Base-by-base conservation (phyloP, 2,888 invertebrate genomes). In the Prosapia bicincta region DNA sequence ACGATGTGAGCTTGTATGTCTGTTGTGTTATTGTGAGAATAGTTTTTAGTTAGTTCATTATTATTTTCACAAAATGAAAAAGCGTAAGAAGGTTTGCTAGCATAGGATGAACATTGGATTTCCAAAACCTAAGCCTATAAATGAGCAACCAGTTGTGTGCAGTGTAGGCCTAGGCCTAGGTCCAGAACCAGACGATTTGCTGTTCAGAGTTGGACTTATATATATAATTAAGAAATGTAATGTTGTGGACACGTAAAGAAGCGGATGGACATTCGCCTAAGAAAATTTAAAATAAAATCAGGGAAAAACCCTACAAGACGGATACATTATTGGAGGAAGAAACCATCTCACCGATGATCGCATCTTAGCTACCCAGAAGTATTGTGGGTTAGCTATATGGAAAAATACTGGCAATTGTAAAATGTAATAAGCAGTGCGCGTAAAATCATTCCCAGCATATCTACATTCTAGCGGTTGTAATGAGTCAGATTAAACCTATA, bases 341-440 rank as follows among this genome's bases (percentile, higher is more conserved):
- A 66, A 66, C 67, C 72, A 66, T 23, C 66, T 72, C 2, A 72
- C 72, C 15, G 65, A 72, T 13, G 66, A 28, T 10, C 24, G 23
- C 2, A 30, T 72, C 6, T 28, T 54, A 20, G 23, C 25, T 3
- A 66, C 66, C 28, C 72, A 72, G 24, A 72, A 25, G 13, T 72
- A 66, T 30, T 66, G 66, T 72, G 72, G 72, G 24, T 54, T 72
- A 28, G 72, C 72, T 23, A 72, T 72, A 15, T 25, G 65, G 20
- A 72, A 30, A 32, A 72, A 72, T 13, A 20, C 66, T 15, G 65
- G 30, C 3, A 66, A 23, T 30, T 3, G n/a, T n/a, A n/a, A 28
- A 66, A 72, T 72, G 66, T 20, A n/a, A 10, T 6, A 66, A 66
- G 72, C 66, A 26, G 72, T 72, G 1, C 66, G 72, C 66, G 65